phyloP scores from a whole-genome alignment of 2,888 invertebrate genomes.

The Ichneumon xanthorius region DNA sequence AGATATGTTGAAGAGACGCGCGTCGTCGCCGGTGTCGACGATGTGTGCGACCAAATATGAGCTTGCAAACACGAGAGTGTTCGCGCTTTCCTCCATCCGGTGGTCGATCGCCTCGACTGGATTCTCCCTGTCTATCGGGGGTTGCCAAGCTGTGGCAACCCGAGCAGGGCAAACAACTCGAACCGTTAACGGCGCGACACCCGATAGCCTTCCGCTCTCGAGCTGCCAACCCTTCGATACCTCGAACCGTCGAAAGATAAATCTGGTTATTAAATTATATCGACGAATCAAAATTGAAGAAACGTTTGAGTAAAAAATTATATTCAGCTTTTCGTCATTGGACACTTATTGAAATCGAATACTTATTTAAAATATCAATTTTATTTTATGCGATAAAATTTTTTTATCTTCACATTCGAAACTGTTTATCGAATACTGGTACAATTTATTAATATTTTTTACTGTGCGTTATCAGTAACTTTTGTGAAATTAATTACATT shows the following conservation, averaged over 20 bases:
- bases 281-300: not conserved
- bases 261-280: slow-evolving; percentile 8
- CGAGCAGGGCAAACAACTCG: slow-evolving; percentile 24
- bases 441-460: too few relatives aligned
- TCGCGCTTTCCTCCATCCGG: not conserved
- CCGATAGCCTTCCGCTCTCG: not conserved
- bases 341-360: not conserved
- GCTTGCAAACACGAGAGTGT: not conserved
- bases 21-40: slow-evolving; percentile 4
- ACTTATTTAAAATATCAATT: too few relatives aligned
- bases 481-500: too few relatives aligned
- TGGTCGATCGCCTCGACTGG: not conserved
- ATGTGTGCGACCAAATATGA: slow-evolving; percentile 30
- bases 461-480: too few relatives aligned
- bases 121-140: not conserved
- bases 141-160: not conserved
- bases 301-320: not conserved
- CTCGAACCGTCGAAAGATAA: not conserved
- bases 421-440: too few relatives aligned
- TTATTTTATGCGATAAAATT: not conserved
- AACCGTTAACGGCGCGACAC: slow-evolving; percentile 26
- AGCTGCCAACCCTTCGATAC: slow-evolving; percentile 1
- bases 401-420: too few relatives aligned
- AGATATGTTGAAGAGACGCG: too few relatives aligned
- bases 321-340: not conserved